A percentile compares a stretch with the other conserved stretches of the same genome.
Conservation (phyloP, 2,888 invertebrate genomes). For the Calameuta filiformis region DNA sequence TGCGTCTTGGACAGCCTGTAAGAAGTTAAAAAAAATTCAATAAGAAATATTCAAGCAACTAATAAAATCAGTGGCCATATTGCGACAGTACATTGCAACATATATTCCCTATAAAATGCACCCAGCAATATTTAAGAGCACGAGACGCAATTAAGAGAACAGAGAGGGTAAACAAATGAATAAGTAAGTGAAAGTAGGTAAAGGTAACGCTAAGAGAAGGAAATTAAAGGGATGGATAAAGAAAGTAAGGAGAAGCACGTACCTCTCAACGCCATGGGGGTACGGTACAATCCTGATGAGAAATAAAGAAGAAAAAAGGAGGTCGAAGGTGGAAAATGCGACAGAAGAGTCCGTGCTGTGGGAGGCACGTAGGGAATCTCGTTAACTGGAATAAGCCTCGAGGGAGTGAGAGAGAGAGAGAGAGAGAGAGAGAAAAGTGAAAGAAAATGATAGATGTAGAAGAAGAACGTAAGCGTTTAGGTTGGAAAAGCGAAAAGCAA, state of each 20-base stretch:
- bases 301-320: background rate
- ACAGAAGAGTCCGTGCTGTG: conserved; percentile 29
- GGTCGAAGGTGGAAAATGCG: conserved; percentile 28
- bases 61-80: background rate
- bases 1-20: background rate
- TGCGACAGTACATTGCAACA: background rate
- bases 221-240: background rate
- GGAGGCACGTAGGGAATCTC: conserved; percentile 4
- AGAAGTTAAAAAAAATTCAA: background rate
- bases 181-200: background rate
- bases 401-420: conserved; percentile 4
- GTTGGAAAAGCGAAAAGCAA: background rate
- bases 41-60: background rate
- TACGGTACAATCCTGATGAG: background rate
- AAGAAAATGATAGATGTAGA: conserved; percentile 21
- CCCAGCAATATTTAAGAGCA: background rate
- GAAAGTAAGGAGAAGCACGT: background rate
- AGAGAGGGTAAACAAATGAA: background rate
- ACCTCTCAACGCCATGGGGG: background rate
- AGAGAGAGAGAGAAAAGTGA: conserved; percentile 7
- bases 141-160: background rate
- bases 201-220: background rate
- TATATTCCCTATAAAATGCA: background rate
- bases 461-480: conserved; percentile 19
- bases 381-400: background rate